Evolutionary conservation across 35 echinoderm and acorn worm genomes (phyloP), one percentile per base, ranked within the genome.

Genomic region (Patiria miniata): DNA sequence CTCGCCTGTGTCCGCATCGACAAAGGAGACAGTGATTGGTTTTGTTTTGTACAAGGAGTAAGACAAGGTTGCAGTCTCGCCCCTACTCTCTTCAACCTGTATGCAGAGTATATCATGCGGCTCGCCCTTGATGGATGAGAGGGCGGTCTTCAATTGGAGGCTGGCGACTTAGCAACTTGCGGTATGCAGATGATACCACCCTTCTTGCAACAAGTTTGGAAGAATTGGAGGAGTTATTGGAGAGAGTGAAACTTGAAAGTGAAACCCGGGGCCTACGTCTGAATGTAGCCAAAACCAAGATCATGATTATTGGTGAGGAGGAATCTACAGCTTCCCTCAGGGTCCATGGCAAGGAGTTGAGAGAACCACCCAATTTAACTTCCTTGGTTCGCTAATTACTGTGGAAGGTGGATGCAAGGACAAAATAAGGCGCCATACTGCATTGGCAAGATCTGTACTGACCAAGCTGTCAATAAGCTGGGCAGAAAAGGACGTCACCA

Each of bases 171-270:
- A 87, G 7, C 28, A 87, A 87, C 30, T 39, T 87, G 10, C 21
- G 85, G 8, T 87, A 87, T 87, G 61, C 68, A 76, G 85, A 87
- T 40, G 61, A 87, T 32, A 87, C 85, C 38, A 87, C 85, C 39
- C 61, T 87, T 7, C 29, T 87, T 2, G 60, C 61, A 1, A 76
- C 33, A 8, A 37, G 12, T 7, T 2, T 40, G 12, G 40, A 40
- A 78, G 85, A 87, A 26, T 50, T 87, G 8, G n/a, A 30, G 18
- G 1, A 78, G 38, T 12, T 69, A 28, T 36, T 86, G 7, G 10
- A 51, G 9, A 78, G 26, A 50, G 85, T 78, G 5, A 79, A 87
- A 40, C 2, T 22, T 28, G 61, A 1, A 36, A 78, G 85, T 44
- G 85, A 87, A 68, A 39, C 34, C 2, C 8, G 17, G 17, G 85